Evolutionary conservation across 2,113 vertebrate species (phyloP).

Genomic region (Rhinolophus sinicus): DNA sequence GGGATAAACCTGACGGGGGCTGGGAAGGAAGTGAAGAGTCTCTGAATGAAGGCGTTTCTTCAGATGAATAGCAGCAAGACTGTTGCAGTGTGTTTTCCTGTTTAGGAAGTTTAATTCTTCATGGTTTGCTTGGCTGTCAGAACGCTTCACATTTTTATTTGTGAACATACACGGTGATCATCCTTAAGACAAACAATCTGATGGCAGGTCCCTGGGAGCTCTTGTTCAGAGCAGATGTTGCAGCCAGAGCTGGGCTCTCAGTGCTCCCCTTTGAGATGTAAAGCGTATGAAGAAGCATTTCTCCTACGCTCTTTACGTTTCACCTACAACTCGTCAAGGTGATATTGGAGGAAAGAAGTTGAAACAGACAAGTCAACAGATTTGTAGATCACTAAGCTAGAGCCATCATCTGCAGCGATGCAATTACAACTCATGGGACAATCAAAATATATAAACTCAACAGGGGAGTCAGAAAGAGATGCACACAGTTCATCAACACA

Average conservation of each 20-base stretch:
- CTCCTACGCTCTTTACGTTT: slow-evolving; percentile 30
- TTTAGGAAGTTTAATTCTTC: slow-evolving; percentile 82
- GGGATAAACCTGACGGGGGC: not conserved
- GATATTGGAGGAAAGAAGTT: slow-evolving; percentile 38
- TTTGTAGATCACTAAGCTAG: slow-evolving; percentile 62
- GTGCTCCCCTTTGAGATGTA: slow-evolving; percentile 61
- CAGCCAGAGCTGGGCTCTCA: slow-evolving; percentile 78
- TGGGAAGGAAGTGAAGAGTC: not conserved
- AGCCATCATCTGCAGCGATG: slow-evolving; percentile 75
- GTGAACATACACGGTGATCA: slow-evolving; percentile 85
- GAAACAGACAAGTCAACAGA: slow-evolving; percentile 68
- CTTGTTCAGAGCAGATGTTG: slow-evolving; percentile 85
- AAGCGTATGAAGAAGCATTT: not conserved
- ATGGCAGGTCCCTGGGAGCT: slow-evolving; percentile 82
- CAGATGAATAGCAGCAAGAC: not conserved
- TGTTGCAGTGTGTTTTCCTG: not conserved
- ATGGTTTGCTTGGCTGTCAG: slow-evolving; percentile 87
- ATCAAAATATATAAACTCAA: slow-evolving; percentile 67
- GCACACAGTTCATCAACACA: slow-evolving; percentile 61
- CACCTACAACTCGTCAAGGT: slow-evolving; percentile 37
- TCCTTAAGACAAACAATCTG: slow-evolving; percentile 84
- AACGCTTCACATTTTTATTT: slow-evolving; percentile 85
- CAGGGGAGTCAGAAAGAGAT: not conserved
- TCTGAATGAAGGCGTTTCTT: not conserved
- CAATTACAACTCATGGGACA: slow-evolving; percentile 68